Evolutionary conservation across 2,888 invertebrate species (phyloP).

Genomic region (Protophormia terraenovae): DNA sequence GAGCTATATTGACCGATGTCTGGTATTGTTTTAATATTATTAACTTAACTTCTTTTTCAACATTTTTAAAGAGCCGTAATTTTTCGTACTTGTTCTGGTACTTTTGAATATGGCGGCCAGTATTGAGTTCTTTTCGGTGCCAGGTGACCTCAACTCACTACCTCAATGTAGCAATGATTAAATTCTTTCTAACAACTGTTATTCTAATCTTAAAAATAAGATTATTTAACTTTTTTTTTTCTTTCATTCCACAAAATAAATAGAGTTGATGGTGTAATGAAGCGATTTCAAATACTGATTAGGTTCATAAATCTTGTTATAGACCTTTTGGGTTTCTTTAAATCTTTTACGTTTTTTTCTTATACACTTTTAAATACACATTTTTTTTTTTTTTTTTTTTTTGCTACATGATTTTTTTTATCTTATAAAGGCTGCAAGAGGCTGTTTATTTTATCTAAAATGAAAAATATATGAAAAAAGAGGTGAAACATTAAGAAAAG

Average conservation of each 20-base stretch:
- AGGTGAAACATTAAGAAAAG: conserved; percentile 56
- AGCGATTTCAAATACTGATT: conserved; percentile 64
- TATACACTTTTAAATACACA: background rate
- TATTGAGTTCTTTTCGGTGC: too few relatives aligned
- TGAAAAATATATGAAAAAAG: background rate
- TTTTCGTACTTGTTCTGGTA: too few relatives aligned
- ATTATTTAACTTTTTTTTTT: conserved; percentile 22
- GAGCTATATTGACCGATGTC: too few relatives aligned
- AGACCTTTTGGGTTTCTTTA: conserved; percentile 30
- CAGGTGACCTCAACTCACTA: too few relatives aligned
- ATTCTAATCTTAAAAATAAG: conserved; percentile 36
- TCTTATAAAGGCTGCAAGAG: background rate
- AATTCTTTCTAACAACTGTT: conserved; percentile 11
- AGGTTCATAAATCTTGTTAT: conserved; percentile 65
- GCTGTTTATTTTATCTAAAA: background rate
- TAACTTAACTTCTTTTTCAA: too few relatives aligned
- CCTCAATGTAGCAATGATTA: too few relatives aligned
- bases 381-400: too few relatives aligned
- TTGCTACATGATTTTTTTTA: background rate
- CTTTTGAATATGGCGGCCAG: too few relatives aligned
- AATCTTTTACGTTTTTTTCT: conserved; percentile 10
- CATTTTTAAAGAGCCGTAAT: too few relatives aligned
- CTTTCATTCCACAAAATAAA: conserved; percentile 24
- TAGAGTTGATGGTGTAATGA: conserved; percentile 57
- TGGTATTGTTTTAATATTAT: too few relatives aligned